phyloP scores from a whole-genome alignment of 2,113 vertebrate genomes.

The human region GRCh38 chr14:80161501-80162000 shows the following conservation, averaged over 20 bases:
- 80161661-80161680: neutral
- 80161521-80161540: neutral
- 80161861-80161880: neutral
- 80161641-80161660: neutral
- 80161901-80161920: neutral
- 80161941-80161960: neutral
- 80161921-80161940: neutral
- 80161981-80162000: neutral
- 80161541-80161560: neutral
- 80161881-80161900: neutral
- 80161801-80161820: neutral
- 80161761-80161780: neutral
- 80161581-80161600: neutral
- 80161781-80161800: neutral
- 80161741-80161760: neutral
- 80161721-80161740: neutral
- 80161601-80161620: neutral
- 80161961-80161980: neutral
- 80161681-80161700: constrained; percentile 1
- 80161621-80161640: neutral
- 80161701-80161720: neutral
- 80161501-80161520: neutral
- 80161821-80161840: constrained; percentile 25
- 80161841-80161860: neutral
- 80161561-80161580: neutral